Evolutionary conservation across 1,140 invertebrate species (phyloP).

Genomic region (Papilio polytes): DNA sequence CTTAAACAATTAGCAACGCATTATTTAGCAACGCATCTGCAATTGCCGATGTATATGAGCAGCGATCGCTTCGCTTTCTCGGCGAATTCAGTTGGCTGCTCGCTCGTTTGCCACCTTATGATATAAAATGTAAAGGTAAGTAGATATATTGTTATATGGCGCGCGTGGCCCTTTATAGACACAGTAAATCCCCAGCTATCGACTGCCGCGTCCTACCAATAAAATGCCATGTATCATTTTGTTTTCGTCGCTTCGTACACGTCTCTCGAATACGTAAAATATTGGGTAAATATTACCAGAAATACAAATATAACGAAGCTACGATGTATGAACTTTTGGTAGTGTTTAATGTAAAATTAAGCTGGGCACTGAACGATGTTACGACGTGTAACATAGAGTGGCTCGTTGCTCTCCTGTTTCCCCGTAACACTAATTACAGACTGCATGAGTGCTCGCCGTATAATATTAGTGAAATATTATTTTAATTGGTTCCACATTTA

Average conservation of each 20-base stretch:
- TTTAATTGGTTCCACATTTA: too few species aligned
- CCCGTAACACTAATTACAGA: too few species aligned
- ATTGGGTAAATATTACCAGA: neutral
- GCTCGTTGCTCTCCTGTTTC: too few species aligned
- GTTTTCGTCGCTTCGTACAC: neutral
- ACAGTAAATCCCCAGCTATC: conserved; percentile 2
- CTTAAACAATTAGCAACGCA: too few species aligned
- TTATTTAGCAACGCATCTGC: too few species aligned
- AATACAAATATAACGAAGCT: neutral
- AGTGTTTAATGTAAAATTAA: neutral
- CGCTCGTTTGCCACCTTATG: too few species aligned
- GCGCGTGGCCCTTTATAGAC: neutral
- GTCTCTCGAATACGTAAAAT: neutral
- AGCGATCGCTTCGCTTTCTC: too few species aligned
- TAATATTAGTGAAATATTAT: too few species aligned
- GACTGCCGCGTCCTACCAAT: neutral
- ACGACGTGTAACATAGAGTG: too few species aligned
- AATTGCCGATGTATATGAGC: too few species aligned
- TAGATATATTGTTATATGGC: neutral
- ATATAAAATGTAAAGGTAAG: neutral
- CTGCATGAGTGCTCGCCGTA: too few species aligned
- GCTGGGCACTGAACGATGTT: neutral
- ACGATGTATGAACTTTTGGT: neutral
- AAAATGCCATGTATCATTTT: conserved; percentile 15
- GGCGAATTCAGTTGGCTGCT: too few species aligned